These are phyloP conservation scores for Drosophila fulvimacula DNA, from an alignment of 2,888 invertebrate genomes.

Conservation along the genomic window DNA sequence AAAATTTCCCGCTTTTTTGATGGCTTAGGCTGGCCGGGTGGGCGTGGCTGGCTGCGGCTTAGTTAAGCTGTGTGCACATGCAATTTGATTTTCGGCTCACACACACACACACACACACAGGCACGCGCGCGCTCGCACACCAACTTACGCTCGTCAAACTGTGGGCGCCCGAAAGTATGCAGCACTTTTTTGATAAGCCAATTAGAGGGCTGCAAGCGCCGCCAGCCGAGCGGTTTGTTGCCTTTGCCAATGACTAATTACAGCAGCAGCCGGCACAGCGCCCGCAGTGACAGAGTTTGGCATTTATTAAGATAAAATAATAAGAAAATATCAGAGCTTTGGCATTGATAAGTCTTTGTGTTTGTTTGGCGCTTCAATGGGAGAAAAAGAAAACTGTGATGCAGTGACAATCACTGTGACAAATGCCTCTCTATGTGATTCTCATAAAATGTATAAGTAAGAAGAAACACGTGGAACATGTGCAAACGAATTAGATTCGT, in stretches of 20 bases:
- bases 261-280: neutral
- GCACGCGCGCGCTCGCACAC: no score
- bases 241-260: constrained; percentile 11
- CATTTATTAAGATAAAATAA: constrained; percentile 5
- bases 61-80: constrained; percentile 58
- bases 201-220: constrained; percentile 36
- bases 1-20: constrained; percentile 52
- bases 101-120: constrained; percentile 10
- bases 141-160: constrained; percentile 21
- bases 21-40: constrained; percentile 28
- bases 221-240: neutral
- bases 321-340: neutral
- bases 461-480: neutral
- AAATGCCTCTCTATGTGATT: constrained; percentile 5
- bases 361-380: neutral
- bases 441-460: neutral
- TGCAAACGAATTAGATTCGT: no score
- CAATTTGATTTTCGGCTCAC: constrained; percentile 52
- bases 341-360: neutral
- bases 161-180: constrained; percentile 51
- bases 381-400: neutral
- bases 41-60: constrained; percentile 43
- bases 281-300: neutral
- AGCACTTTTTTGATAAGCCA: constrained; percentile 57
- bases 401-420: neutral